phyloP scores from a whole-genome alignment of 1,140 invertebrate genomes.

The Amphibalanus amphitrite region DNA sequence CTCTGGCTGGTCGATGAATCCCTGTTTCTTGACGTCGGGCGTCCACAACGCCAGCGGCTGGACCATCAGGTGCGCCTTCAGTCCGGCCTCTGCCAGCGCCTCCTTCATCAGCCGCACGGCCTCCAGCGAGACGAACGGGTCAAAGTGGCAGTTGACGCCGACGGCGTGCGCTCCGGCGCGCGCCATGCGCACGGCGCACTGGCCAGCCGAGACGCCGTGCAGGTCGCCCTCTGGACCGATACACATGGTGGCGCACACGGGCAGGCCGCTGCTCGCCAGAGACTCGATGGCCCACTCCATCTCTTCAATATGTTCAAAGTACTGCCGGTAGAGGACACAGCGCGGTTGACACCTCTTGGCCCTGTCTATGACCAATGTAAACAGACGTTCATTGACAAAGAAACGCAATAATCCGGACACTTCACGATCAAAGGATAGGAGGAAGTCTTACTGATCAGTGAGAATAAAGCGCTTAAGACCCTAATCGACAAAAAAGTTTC shows the following conservation, averaged over 20 bases:
- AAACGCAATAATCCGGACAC: background rate
- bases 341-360: background rate
- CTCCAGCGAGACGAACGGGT: constrained; percentile 25
- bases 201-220: constrained; percentile 23
- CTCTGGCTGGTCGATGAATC: constrained; percentile 30
- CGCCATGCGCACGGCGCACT: constrained; percentile 28
- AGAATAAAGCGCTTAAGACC: too few species aligned
- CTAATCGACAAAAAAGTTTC: too few species aligned
- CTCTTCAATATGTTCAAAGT: constrained; percentile 31
- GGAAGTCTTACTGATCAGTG: background rate
- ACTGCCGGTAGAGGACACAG: constrained; percentile 20
- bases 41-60: constrained; percentile 28
- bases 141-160: constrained; percentile 29
- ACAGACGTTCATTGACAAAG: background rate
- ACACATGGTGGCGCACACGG: constrained; percentile 28
- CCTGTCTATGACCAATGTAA: background rate
- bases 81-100: constrained; percentile 21
- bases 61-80: constrained; percentile 24
- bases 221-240: constrained; percentile 29
- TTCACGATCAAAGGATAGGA: background rate
- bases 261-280: too few species aligned
- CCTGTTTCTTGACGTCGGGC: constrained; percentile 27
- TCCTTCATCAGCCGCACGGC: constrained; percentile 26
- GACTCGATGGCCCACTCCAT: constrained; percentile 29
- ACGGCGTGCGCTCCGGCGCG: constrained; percentile 27